Evolutionary conservation across 2,797 vertebrate genomes (phyloP).

Genomic region (Microctenopoma lineatum): DNA sequence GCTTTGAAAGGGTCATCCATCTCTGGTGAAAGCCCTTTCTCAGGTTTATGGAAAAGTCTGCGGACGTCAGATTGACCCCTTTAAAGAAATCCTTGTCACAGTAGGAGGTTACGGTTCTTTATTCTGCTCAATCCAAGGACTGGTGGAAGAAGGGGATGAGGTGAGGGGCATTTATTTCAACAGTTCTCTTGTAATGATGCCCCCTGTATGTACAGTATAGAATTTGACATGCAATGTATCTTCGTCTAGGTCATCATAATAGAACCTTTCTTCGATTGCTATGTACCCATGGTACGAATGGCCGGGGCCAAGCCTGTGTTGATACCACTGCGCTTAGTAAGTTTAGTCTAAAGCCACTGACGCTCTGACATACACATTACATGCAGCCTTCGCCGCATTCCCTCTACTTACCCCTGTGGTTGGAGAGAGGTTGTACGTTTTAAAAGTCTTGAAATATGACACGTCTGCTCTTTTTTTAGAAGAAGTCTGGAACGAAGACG

Average conservation of each 20-base stretch:
- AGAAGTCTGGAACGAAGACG: conserved; percentile 82
- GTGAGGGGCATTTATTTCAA: conserved; percentile 71
- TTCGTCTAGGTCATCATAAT: conserved; percentile 92
- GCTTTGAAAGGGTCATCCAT: conserved; percentile 88
- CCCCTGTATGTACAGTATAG: background rate
- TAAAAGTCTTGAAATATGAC: background rate
- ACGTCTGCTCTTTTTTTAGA: conserved; percentile 73
- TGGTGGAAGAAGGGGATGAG: conserved; percentile 94
- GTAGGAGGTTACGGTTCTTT: conserved; percentile 95
- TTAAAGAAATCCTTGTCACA: conserved; percentile 92
- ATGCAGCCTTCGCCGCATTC: background rate
- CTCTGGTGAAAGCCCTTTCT: conserved; percentile 91
- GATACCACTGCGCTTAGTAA: conserved; percentile 89
- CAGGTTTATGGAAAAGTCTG: conserved; percentile 89
- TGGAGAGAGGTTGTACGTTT: background rate
- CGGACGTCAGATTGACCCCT: conserved; percentile 86
- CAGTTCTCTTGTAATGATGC: background rate
- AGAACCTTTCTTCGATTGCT: conserved; percentile 95
- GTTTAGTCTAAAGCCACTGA: conserved; percentile 61
- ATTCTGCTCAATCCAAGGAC: conserved; percentile 89
- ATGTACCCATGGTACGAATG: conserved; percentile 95
- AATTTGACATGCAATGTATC: background rate
- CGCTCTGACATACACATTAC: background rate
- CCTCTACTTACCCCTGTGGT: background rate
- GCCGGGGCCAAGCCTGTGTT: conserved; percentile 91